Conservation (phyloP, 2,797 vertebrate genomes). For the Buceros bicornis region DNA sequence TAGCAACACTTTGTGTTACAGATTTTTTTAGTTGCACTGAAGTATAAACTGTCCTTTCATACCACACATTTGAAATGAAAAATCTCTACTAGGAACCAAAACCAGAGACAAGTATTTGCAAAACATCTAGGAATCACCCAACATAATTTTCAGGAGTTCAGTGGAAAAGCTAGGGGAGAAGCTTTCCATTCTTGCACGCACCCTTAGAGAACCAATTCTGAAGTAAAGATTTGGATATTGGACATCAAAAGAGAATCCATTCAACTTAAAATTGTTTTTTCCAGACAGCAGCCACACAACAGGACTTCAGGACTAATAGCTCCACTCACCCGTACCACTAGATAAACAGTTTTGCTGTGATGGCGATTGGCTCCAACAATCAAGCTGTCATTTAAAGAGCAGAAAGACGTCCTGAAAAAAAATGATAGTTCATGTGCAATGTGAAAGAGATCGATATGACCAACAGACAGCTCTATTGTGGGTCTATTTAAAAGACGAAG, state of each 20-base stretch:
- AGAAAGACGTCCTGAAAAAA: neutral
- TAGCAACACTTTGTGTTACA: neutral
- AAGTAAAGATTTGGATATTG: neutral
- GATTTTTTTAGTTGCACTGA: neutral
- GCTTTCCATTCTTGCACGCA: neutral
- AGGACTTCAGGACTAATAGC: neutral
- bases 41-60: neutral
- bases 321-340: neutral
- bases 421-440: neutral
- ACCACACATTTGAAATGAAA: neutral
- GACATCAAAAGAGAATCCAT: neutral
- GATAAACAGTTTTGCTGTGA: neutral
- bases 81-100: neutral
- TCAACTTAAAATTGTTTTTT: neutral
- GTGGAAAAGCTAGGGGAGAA: neutral
- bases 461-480: neutral
- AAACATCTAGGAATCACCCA: neutral
- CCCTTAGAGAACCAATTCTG: neutral
- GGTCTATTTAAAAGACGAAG: neutral
- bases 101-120: neutral
- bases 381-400: conserved; percentile 19
- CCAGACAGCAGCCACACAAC: neutral
- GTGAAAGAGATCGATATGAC: neutral
- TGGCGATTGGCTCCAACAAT: conserved; percentile 13
- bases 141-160: neutral